Percentiles rank a stretch among this genome's conserved stretches.
These are phyloP conservation scores for Myiagra hebetior DNA, from an alignment of 2,113 vertebrate species.

Conservation along the genomic window DNA sequence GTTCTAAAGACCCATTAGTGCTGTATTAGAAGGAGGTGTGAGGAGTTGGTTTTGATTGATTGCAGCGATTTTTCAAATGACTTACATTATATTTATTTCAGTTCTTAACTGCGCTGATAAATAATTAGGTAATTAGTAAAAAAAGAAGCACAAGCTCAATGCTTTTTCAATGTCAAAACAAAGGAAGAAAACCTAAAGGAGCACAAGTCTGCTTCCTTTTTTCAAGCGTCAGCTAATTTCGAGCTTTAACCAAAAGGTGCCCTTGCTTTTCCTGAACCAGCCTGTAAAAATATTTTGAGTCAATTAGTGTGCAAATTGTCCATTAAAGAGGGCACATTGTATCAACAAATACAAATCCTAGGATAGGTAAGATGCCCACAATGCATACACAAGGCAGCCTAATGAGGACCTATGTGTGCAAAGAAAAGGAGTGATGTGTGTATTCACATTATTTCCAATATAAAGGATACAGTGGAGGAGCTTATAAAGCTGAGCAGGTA, in stretches of 20 bases:
- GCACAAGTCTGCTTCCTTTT: not conserved
- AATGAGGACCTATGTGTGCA: not conserved
- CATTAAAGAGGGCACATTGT: not conserved
- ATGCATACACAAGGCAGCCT: not conserved
- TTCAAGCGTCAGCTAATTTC: not conserved
- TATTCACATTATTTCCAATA: not conserved
- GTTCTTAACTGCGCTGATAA: slow-evolving; percentile 27
- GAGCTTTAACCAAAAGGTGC: not conserved
- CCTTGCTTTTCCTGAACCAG: not conserved
- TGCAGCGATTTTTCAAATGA: not conserved
- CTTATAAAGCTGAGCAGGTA: not conserved
- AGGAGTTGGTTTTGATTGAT: slow-evolving; percentile 22
- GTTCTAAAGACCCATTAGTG: not conserved
- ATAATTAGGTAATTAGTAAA: slow-evolving; percentile 51
- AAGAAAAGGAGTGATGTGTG: not conserved
- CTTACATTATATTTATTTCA: slow-evolving; percentile 29
- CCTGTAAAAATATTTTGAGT: slow-evolving; percentile 20
- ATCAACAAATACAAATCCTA: not conserved
- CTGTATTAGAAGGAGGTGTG: not conserved
- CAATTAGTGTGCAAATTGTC: not conserved
- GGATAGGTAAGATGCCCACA: not conserved
- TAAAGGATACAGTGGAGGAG: not conserved
- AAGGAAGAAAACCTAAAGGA: slow-evolving; percentile 15
- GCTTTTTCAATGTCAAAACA: slow-evolving; percentile 47
- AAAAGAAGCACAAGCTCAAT: not conserved